These are phyloP conservation scores for Panzeria rudis DNA, from an alignment of 2,888 invertebrate species.

Conservation along the genomic window DNA sequence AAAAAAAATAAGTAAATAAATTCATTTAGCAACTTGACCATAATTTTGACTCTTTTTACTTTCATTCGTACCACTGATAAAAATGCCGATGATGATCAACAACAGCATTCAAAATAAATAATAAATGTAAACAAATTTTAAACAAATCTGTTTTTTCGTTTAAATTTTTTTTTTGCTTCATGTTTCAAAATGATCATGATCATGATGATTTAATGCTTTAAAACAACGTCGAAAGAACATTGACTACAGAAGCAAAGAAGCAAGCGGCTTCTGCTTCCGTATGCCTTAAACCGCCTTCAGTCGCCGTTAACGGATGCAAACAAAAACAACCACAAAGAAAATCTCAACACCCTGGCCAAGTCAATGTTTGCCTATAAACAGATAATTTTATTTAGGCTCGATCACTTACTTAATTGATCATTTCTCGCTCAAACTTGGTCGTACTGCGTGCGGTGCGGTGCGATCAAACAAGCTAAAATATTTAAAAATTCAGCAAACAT, in stretches of 20 bases:
- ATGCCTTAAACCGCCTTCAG: conserved; percentile 55
- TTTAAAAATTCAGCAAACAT: conserved; percentile 37
- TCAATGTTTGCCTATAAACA: conserved; percentile 56
- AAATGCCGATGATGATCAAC: conserved; percentile 22
- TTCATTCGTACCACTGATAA: conserved; percentile 1
- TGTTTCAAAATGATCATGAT: conserved; percentile 19
- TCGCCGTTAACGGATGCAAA: conserved; percentile 37
- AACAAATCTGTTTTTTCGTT: conserved; percentile 58
- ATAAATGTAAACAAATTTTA: conserved; percentile 64
- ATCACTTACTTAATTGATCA: conserved; percentile 45
- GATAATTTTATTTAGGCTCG: conserved; percentile 54
- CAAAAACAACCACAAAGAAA: conserved; percentile 32
- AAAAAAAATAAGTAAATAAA: conserved; percentile 21
- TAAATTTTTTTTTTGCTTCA: conserved; percentile 14
- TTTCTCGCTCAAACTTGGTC: conserved; percentile 3
- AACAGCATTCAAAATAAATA: conserved; percentile 39
- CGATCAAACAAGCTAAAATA: conserved; percentile 42
- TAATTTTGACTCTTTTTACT: conserved; percentile 50
- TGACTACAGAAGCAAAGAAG: conserved; percentile 70
- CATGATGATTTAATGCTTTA: conserved; percentile 41
- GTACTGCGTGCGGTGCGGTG: conserved; percentile 63
- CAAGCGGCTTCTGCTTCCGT: conserved; percentile 71
- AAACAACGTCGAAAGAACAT: conserved; percentile 7
- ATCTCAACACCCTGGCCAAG: conserved; percentile 16
- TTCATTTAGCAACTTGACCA: conserved; percentile 61